These are phyloP conservation scores for Toxotes chatareus DNA, from an alignment of 2,113 vertebrate species.

Conservation along the genomic window DNA sequence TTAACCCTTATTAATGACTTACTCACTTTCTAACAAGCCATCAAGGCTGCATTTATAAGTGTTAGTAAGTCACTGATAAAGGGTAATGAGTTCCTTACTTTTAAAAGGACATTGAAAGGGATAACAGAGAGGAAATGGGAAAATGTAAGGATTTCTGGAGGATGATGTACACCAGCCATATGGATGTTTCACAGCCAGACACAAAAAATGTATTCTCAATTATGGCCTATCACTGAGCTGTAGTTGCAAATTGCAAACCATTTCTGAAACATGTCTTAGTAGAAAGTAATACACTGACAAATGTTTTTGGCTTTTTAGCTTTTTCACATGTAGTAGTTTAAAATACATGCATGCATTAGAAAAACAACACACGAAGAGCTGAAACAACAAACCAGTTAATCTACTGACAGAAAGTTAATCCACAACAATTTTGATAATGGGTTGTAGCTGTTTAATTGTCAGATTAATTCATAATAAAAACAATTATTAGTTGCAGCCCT, in stretches of 20 bases:
- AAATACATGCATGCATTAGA: too few species aligned
- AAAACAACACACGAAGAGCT: too few species aligned
- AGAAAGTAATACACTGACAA: neutral
- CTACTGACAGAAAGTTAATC: neutral
- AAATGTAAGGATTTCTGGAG: neutral
- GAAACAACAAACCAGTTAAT: too few species aligned
- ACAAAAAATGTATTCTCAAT: neutral
- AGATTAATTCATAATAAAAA: neutral
- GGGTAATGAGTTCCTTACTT: neutral
- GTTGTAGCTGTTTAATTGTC: too few species aligned
- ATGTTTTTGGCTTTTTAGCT: neutral
- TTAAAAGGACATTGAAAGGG: neutral
- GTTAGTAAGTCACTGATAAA: neutral
- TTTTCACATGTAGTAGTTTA: neutral
- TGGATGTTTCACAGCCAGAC: neutral
- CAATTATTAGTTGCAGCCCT: neutral
- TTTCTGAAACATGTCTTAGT: neutral
- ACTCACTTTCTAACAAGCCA: conserved; percentile 4
- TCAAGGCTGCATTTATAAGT: neutral
- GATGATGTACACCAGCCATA: neutral
- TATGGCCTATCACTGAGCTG: too few species aligned
- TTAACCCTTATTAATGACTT: neutral
- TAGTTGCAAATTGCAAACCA: neutral
- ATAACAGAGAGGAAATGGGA: neutral
- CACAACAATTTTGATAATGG: neutral